Evolutionary conservation across 2,888 invertebrate genomes (phyloP), one percentile per base, ranked within the genome.

Genomic region (Phragmatobia fuliginosa): DNA sequence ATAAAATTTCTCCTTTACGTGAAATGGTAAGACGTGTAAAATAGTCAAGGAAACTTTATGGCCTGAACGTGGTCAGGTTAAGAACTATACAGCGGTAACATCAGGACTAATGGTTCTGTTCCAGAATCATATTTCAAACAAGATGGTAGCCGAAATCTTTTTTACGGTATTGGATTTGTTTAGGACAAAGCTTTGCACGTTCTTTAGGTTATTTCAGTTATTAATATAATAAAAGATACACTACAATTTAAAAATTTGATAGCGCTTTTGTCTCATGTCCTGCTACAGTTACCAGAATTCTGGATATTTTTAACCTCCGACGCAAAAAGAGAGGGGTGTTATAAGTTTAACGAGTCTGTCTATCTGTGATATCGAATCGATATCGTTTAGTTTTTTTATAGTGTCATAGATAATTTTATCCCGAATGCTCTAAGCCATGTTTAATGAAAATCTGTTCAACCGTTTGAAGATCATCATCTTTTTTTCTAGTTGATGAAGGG

Each of bases 61-160:
- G 38, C n/a, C 59, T 60, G 66, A 74, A 80, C 78, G 75, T 78
- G 79, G 70, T 16, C 28, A 67, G 49, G 64, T 74, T 78, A 65
- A 80, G 70, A 71, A 70, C 68, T 71, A 68, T 36, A 59, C 70
- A 41, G 63, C 56, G 66, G 66, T 66, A 66, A 68, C 62, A 18
- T 59, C 32, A 60, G 49, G n/a, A 52, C 11, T 68, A 59, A 71
- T 59, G 41, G 6, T 49, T 68, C 68, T 60, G 62, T 65, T 62
- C 38, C 7, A 16, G 16, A 66, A 8, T 61, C 18, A 70, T 76
- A 67, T 71, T 73, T 52, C 62, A 66, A n/a, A 58, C 56, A 62
- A 32, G 73, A 70, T 38, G 69, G 61, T 38, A 4, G 58, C 45
- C 32, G 16, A 70, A 70, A 59, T 16, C 66, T 33, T 70, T 70